Evolutionary conservation across 2,797 vertebrate species (phyloP).

Genomic region (Diplodus sargus): DNA sequence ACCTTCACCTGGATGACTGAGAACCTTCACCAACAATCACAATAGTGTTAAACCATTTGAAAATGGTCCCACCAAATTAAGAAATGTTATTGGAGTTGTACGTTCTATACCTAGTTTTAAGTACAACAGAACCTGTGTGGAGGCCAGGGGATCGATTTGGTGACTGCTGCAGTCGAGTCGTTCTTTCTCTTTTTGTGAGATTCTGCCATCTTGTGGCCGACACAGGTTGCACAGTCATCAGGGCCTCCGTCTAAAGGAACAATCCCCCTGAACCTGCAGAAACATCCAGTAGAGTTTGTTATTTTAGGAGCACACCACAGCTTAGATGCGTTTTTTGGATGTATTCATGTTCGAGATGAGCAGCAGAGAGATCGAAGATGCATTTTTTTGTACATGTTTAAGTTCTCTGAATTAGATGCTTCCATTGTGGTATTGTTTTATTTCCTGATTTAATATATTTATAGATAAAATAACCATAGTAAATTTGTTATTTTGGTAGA

Average conservation of each 20-base stretch:
- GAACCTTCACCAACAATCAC: no score
- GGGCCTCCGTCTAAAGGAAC: background rate
- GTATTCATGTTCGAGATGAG: background rate
- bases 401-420: no score
- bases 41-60: background rate
- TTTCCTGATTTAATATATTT: no score
- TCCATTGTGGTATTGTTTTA: no score
- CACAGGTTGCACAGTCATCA: conserved; percentile 9
- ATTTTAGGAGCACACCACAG: background rate
- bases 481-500: no score
- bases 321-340: background rate
- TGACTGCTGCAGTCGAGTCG: background rate
- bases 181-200: conserved; percentile 28
- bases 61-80: background rate
- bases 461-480: no score
- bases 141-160: background rate
- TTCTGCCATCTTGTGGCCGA: conserved; percentile 72
- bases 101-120: background rate
- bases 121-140: no score
- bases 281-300: background rate
- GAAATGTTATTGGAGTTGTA: background rate
- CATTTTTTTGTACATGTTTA: no score
- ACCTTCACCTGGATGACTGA: no score
- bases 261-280: background rate
- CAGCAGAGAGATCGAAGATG: background rate